Conservation (phyloP, 2,888 invertebrate species). For the Eurytoma californica region DNA sequence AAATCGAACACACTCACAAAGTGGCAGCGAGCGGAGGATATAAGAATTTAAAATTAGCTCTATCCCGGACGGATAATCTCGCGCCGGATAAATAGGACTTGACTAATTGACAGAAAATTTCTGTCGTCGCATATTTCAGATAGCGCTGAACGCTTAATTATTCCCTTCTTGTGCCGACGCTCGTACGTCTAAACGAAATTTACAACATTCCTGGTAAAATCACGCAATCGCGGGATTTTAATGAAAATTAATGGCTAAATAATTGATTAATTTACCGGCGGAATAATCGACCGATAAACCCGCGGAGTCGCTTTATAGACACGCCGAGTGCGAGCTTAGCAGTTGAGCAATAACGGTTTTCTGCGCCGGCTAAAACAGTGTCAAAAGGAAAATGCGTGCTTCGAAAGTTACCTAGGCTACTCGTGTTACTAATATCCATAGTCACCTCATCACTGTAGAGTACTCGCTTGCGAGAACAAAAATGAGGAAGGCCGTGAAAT, state of each 20-base stretch:
- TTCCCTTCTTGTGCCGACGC: no score
- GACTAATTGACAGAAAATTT: slow-evolving; percentile 20
- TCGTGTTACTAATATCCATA: slow-evolving; percentile 43
- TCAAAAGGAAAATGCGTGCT: not conserved
- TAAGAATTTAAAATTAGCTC: slow-evolving; percentile 26
- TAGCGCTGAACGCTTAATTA: not conserved
- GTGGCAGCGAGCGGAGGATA: not conserved
- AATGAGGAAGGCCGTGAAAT: slow-evolving; percentile 33
- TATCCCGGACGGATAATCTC: slow-evolving; percentile 17
- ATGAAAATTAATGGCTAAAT: no score
- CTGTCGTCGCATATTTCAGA: slow-evolving; percentile 9
- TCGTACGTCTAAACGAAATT: not conserved
- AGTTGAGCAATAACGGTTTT: slow-evolving; percentile 31
- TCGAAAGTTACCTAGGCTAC: slow-evolving; percentile 43
- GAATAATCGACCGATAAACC: no score
- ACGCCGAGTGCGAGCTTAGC: not conserved
- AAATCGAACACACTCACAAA: slow-evolving; percentile 16
- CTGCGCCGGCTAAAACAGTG: not conserved
- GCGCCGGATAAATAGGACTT: slow-evolving; percentile 6
- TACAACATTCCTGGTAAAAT: not conserved
- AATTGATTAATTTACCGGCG: no score
- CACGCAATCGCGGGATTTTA: no score
- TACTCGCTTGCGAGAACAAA: not conserved
- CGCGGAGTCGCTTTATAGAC: not conserved
- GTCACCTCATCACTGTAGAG: slow-evolving; percentile 3